These are phyloP conservation scores for Phrynosoma blainvillii DNA, from an alignment of 2,113 vertebrate species.

Conservation along the genomic window DNA sequence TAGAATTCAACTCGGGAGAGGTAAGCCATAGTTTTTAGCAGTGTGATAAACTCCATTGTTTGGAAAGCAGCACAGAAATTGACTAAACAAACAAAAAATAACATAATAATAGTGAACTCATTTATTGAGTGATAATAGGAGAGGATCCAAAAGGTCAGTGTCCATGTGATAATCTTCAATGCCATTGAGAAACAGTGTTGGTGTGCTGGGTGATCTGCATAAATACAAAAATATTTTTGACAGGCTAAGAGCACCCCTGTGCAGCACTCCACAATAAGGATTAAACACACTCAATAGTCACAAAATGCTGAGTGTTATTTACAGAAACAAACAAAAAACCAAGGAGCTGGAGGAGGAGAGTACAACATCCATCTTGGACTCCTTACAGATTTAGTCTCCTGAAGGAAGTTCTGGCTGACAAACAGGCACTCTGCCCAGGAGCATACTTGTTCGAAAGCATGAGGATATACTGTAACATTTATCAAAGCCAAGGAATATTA, in stretches of 20 bases:
- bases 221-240: background rate
- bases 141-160: background rate
- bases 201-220: background rate
- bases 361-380: background rate
- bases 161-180: no score
- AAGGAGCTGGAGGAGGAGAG: background rate
- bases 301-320: background rate
- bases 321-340: background rate
- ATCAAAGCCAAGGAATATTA: no score
- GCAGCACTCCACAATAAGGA: background rate
- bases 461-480: background rate
- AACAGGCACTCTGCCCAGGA: background rate
- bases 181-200: background rate
- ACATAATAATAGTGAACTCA: background rate
- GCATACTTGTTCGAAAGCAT: background rate
- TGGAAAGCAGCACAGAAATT: background rate
- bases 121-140: background rate
- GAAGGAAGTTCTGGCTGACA: background rate
- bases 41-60: no score
- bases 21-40: no score
- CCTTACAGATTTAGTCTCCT: background rate
- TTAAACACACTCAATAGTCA: background rate
- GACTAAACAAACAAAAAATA: background rate
- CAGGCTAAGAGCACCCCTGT: no score
- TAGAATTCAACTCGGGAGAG: no score